These are phyloP conservation scores for Muricea muricata DNA, from an alignment of 92 coral and sea anemone species.

Conservation along the genomic window DNA sequence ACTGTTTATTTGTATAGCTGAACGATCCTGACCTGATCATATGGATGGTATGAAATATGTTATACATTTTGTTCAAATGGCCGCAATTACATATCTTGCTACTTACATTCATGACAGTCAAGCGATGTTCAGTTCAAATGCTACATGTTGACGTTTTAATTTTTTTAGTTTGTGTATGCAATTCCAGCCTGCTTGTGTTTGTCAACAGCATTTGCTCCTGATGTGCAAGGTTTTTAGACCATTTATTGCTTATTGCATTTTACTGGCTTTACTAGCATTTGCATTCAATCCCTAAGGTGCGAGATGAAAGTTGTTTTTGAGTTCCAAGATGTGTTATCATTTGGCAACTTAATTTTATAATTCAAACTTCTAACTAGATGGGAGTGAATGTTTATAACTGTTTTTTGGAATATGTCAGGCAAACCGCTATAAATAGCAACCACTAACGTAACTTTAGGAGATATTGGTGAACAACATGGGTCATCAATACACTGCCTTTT, in stretches of 20 bases:
- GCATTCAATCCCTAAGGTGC: no score
- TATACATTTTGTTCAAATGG: neutral
- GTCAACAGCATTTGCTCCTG: slow-evolving; percentile 45
- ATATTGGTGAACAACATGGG: no score
- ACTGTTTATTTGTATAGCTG: slow-evolving; percentile 43
- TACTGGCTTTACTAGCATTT: no score
- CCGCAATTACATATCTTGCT: neutral
- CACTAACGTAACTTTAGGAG: no score
- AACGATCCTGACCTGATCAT: slow-evolving; percentile 83
- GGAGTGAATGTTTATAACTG: no score
- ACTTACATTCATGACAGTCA: neutral
- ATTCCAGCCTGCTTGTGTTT: slow-evolving; percentile 71
- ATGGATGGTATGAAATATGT: slow-evolving; percentile 73
- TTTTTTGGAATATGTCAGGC: no score
- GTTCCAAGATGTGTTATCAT: no score
- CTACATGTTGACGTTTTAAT: neutral
- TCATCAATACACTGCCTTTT: neutral
- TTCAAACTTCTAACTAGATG: no score
- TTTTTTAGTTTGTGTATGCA: slow-evolving; percentile 70
- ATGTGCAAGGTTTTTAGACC: slow-evolving; percentile 62
- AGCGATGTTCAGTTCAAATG: neutral
- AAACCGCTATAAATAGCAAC: no score
- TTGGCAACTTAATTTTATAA: no score
- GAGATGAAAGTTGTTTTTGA: no score
- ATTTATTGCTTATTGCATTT: neutral